A percentile compares a stretch with the other conserved stretches of the same genome.
phyloP scores from a whole-genome alignment of 2,797 vertebrate species.

The Takifugu ocellatus region DNA sequence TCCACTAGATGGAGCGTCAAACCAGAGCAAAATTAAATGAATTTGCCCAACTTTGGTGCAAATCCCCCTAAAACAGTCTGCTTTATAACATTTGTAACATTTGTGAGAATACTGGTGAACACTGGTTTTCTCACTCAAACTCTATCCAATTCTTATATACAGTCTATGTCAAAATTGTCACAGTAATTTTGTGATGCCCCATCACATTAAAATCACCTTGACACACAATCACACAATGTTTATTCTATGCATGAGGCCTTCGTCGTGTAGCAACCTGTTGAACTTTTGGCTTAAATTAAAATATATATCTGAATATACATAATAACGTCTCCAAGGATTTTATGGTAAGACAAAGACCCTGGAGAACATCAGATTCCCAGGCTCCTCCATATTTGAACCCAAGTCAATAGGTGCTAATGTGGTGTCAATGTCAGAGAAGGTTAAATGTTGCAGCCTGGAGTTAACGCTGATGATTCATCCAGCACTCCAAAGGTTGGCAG shows the following conservation, averaged over 20 bases:
- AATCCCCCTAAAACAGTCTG: too few species aligned
- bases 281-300: conserved; percentile 72
- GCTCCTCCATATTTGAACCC: background rate
- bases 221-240: conserved; percentile 29
- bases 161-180: too few species aligned
- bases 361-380: background rate
- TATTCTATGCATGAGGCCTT: conserved; percentile 61
- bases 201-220: too few species aligned
- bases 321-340: background rate
- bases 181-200: too few species aligned
- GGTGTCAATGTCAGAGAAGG: conserved; percentile 33
- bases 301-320: conserved; percentile 41
- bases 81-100: too few species aligned
- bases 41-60: too few species aligned
- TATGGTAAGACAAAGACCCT: background rate
- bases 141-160: too few species aligned
- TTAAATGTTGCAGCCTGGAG: conserved; percentile 5
- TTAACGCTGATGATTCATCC: background rate
- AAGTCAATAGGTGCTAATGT: background rate
- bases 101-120: too few species aligned
- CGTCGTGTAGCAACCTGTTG: conserved; percentile 61
- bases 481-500: conserved; percentile 57
- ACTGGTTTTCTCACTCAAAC: too few species aligned
- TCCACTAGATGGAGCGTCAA: too few species aligned
- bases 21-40: too few species aligned